A percentile compares a stretch with the other conserved stretches of the same genome.
These are phyloP conservation scores for Alligator sinensis DNA, from an alignment of 2,113 vertebrate species.

Conservation along the genomic window DNA sequence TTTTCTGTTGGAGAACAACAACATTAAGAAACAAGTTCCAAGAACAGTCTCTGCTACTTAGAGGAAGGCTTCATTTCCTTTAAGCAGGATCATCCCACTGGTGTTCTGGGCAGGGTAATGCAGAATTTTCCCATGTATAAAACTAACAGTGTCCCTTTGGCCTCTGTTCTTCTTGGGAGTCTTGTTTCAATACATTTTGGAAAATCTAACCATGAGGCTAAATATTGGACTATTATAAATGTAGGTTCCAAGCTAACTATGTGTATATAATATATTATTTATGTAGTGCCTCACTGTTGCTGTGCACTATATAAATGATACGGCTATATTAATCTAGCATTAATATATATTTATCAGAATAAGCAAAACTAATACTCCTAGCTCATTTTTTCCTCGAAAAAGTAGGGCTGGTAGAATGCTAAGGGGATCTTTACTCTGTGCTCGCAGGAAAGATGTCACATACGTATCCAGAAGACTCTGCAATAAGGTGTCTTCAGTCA, in stretches of 20 bases:
- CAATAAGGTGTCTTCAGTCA: not conserved
- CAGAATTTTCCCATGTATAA: not conserved
- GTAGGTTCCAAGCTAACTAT: not conserved
- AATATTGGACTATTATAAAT: not conserved
- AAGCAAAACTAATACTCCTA: not conserved
- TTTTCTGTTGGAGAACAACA: not conserved
- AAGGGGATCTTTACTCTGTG: not conserved
- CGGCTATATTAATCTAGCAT: not conserved
- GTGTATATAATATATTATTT: not conserved
- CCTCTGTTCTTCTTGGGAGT: not conserved
- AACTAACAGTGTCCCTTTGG: not conserved
- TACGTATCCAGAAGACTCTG: not conserved
- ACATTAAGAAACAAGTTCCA: too few species aligned
- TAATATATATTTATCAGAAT: not conserved
- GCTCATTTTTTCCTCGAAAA: not conserved
- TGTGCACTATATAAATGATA: not conserved
- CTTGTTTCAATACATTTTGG: not conserved
- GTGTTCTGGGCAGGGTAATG: not conserved
- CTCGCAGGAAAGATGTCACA: fast-evolving
- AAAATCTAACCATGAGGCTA: not conserved
- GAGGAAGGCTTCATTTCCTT: too few species aligned
- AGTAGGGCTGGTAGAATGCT: not conserved
- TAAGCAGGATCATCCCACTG: too few species aligned
- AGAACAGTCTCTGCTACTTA: too few species aligned
- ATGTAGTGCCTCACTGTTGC: not conserved